Evolutionary conservation across 2,113 vertebrate genomes (phyloP), one percentile per base, ranked within the genome.

Genomic region (Perca fluviatilis): DNA sequence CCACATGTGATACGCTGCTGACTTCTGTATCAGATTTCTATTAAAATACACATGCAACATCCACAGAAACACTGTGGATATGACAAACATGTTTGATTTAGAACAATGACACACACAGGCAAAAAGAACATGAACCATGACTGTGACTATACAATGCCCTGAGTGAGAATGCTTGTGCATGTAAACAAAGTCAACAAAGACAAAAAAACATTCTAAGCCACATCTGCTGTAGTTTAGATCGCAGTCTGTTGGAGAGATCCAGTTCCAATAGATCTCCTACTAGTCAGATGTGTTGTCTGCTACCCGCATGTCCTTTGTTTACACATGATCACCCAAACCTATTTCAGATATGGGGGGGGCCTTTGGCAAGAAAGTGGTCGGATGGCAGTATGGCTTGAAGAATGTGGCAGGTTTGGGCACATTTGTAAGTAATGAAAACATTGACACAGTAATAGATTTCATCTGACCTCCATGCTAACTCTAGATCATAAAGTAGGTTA

Each of bases 161-260:
- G 11, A 49, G 21, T 25, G 51, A 50, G 18, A 88, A n/a, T 4
- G 9, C 56, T 65, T 51, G 27, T 21, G 33, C 46, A 21, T 18
- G 74, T n/a, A 63, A 60, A 77, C 21, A 46, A 49, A 74, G 16
- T 21, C 47, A 43, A 54, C 49, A 66, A 13, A 40, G n/a, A 49
- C 12, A 19, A 54, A 27, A 56, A 54, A 27, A 56, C 7, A n/a
- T 11, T 25, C 19, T 3, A 18, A 18, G 49, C 25, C 2, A 51
- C 74, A 82, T 71, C 72, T 82, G 84, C 40, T 85, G 64, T 25
- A 6, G 71, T 67, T 83, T 71, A 71, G 46, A 68, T 57, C 2
- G 1, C 62, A 74, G 51, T 54, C 36, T 47, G 78, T 51, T 54
- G 14, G 18, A 71, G 19, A 53, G 43, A 66, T 1, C 2, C 25